Percentiles rank a stretch among this genome's conserved stretches.
These are phyloP conservation scores for Notodonta ziczac DNA, from an alignment of 2,888 invertebrate genomes.

Conservation along the genomic window DNA sequence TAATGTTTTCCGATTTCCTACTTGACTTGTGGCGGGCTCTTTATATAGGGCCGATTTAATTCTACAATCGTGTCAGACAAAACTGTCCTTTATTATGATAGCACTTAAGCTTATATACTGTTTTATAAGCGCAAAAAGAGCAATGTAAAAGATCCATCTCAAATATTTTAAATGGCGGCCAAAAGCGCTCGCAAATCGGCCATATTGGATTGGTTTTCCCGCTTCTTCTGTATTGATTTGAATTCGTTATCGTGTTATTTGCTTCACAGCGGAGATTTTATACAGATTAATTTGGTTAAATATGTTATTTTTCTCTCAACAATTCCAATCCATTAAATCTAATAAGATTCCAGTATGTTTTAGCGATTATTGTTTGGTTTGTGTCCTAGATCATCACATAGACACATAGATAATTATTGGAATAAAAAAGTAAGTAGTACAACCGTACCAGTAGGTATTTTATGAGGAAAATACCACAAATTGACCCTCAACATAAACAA, in stretches of 20 bases:
- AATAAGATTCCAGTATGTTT: background rate
- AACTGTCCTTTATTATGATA: slow-evolving; percentile 10
- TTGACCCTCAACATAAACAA: too few species aligned
- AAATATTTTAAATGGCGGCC: slow-evolving; percentile 68
- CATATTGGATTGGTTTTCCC: slow-evolving; percentile 64
- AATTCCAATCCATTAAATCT: background rate
- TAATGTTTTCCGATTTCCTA: slow-evolving; percentile 73
- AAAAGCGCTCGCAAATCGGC: slow-evolving; percentile 65
- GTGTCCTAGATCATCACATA: too few species aligned
- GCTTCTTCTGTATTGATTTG: slow-evolving; percentile 45
- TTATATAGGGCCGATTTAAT: slow-evolving; percentile 38
- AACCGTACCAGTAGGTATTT: too few species aligned
- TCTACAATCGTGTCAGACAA: slow-evolving; percentile 20
- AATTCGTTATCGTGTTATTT: slow-evolving; percentile 37
- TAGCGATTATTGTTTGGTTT: background rate
- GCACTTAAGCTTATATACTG: slow-evolving; percentile 2
- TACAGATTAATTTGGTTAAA: slow-evolving; percentile 16
- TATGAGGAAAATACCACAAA: too few species aligned
- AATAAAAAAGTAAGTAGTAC: too few species aligned
- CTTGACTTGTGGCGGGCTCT: slow-evolving; percentile 69
- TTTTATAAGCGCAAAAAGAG: slow-evolving; percentile 32
- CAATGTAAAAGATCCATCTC: slow-evolving; percentile 44
- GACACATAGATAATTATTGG: too few species aligned
- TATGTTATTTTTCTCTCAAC: slow-evolving; percentile 3
- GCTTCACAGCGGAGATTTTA: slow-evolving; percentile 20